Base-by-base conservation (phyloP, 2,113 vertebrate genomes). In the Catharus bicknelli region DNA sequence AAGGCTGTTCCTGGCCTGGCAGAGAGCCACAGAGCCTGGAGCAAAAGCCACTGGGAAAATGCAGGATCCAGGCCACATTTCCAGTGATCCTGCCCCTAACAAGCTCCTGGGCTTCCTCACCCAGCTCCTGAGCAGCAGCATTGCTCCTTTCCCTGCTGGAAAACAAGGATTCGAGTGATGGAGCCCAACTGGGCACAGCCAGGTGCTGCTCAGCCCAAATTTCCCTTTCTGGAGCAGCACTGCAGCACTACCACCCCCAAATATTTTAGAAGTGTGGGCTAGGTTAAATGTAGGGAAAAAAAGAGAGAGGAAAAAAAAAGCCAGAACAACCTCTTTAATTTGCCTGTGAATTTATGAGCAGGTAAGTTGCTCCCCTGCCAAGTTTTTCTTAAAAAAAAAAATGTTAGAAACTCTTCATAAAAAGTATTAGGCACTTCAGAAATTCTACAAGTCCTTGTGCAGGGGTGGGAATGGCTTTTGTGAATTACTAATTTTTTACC, bases 121-220 rank as follows among this genome's bases (percentile, higher is more conserved):
- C 43, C 42, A 61, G 64, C 55, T 7, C 51, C 81, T 30, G 8
- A 26, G 38, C 57, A 36, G 32, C 1, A 2, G 53, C 1, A 2
- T 45, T 51, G 47, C 50, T 45, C 47, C 66, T 43, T 14, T 27
- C 83, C 22, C 48, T 7, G 16, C 1, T 61, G 5, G 0, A 26
- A 47, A 53, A 27, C 54, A 68, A 66, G 51, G 47, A 55, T 16
- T 10, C 9, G 20, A 16, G 25, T 0, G 3, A 30, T 4, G 32
- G 54, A 85, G 48, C 22, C 1, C 7, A 27, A 30, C 0, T 2
- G 4, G 76, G 32, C 51, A 54, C 59, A 51, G 11, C 29, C 4
- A 61, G n/a, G 7, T 82, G 9, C 54, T 88, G 2, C 42, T 42
- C 1, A 0, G 22, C 12, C 45, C 50, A 43, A 0, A 23, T 48